Percentiles rank a stretch among this genome's conserved stretches.
Conservation (phyloP, 2,888 invertebrate genomes). For the Orgyia antiqua region DNA sequence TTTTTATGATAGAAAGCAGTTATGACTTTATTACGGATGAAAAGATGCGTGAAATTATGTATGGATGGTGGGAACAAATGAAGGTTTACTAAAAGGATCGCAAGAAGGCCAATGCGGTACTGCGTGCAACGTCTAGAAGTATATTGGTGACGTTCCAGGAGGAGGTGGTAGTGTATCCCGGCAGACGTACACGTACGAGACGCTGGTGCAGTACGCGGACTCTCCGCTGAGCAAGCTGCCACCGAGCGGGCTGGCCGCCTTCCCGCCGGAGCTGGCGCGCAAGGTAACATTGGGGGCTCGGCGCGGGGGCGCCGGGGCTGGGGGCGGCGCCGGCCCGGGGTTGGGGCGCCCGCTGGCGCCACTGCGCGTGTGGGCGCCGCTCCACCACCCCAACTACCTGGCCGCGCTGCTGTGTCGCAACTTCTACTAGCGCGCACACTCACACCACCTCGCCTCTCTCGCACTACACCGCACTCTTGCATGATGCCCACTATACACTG, state of each 20-base stretch:
- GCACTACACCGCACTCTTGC: constrained; percentile 1
- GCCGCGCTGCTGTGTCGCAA: constrained; percentile 69
- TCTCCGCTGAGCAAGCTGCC: constrained; percentile 76
- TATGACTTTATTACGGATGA: no score
- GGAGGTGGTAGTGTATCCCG: constrained; percentile 46
- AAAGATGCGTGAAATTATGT: no score
- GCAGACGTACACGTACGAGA: constrained; percentile 73
- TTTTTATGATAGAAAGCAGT: no score
- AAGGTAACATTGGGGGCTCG: constrained; percentile 61
- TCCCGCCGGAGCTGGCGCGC: constrained; percentile 74
- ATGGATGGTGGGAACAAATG: no score
- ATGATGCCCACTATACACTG: constrained; percentile 3
- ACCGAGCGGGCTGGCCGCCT: constrained; percentile 64
- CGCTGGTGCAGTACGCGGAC: constrained; percentile 75
- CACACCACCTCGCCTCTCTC: constrained; percentile 15
- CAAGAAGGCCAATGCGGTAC: no score
- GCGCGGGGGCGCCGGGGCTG: constrained; percentile 21
- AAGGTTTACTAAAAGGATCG: no score
- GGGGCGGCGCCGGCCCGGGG: constrained; percentile 6
- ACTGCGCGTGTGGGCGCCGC: constrained; percentile 40
- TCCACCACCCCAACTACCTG: constrained; percentile 66
- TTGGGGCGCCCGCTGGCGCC: constrained; percentile 21
- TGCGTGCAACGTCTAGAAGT: no score
- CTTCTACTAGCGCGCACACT: constrained; percentile 49
- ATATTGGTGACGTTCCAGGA: no score